Conservation (phyloP, 2,888 invertebrate species). For the Ornithoptera priamus region DNA sequence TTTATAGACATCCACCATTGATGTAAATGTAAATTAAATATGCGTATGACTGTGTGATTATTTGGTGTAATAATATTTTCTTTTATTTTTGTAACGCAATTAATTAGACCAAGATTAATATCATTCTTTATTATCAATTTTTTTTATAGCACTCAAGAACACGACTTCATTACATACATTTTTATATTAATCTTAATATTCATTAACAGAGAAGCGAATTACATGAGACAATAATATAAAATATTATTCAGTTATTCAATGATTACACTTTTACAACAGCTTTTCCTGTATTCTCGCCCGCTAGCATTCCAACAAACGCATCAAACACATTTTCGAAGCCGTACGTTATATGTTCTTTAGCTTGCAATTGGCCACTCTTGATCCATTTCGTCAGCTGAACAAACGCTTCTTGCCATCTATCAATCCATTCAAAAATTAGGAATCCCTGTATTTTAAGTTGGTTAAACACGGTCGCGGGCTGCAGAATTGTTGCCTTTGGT, state of each 20-base stretch:
- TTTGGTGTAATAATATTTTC: too few species aligned
- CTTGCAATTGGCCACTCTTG: constrained; percentile 80
- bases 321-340: constrained; percentile 84
- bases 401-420: constrained; percentile 76
- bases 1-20: too few species aligned
- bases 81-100: too few species aligned
- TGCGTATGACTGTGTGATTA: too few species aligned
- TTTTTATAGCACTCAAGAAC: constrained; percentile 15
- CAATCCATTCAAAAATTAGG: constrained; percentile 59
- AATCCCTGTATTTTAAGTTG: constrained; percentile 81
- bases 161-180: too few species aligned
- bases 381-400: constrained; percentile 77
- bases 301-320: constrained; percentile 80
- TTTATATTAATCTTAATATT: too few species aligned
- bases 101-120: too few species aligned
- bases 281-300: constrained; percentile 82
- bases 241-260: constrained; percentile 24
- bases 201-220: too few species aligned
- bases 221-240: not conserved
- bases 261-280: constrained; percentile 38
- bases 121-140: not conserved
- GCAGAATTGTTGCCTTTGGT: constrained; percentile 27
- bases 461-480: constrained; percentile 63
- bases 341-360: constrained; percentile 81
- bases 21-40: too few species aligned